Base-by-base conservation (phyloP, 2,888 invertebrate genomes). In the Oxytorus armatus region DNA sequence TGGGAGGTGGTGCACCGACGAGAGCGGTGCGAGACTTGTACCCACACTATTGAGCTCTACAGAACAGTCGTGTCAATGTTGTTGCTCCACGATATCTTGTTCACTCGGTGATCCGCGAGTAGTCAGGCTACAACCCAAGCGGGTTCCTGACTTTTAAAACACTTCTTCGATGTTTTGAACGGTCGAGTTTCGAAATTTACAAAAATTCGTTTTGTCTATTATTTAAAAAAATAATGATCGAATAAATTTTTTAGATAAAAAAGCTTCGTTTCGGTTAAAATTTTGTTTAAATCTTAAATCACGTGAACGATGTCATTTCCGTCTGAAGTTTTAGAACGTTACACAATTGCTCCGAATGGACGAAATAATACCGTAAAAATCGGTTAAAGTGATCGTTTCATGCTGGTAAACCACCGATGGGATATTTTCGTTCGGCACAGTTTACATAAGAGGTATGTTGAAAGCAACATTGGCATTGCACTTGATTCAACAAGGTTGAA, bases 361-460 rank as follows among this genome's bases (percentile, higher is more conserved):
- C 29, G 14, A 29, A 47, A 47, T 18, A 47, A 63, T 29, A 11
- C 42, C 11, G 16, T 1, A 0, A 33, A 11, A 29, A 18, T 47
- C 29, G 3, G 3, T 42, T 49, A 29, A 63, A 57, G 70, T 70
- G 77, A 1, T 47, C 36, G 11, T 66, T 55, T 23, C 21, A 0
- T 16, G 39, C 14, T 33, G 8, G 8, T 16, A 23, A 72, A n/a
- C n/a, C 39, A 65, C 57, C 57, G 61, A 83, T 79, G 68, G 83
- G 84, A 83, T 85, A 85, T 83, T 83, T 84, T 83, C 73, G 81
- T 55, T 69, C 55, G 33, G 18, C 23, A 55, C 78, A 29, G 65
- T 83, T 83, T 81, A 81, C 57, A 66, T 77, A 79, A 81, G 65
- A 85, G 84, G 84, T 86, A 83, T 73, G 84, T 81, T 55, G 55